Evolutionary conservation across 2,113 vertebrate species (phyloP), one percentile per base, ranked within the genome.

Genomic region (Limnothrissa miodon): DNA sequence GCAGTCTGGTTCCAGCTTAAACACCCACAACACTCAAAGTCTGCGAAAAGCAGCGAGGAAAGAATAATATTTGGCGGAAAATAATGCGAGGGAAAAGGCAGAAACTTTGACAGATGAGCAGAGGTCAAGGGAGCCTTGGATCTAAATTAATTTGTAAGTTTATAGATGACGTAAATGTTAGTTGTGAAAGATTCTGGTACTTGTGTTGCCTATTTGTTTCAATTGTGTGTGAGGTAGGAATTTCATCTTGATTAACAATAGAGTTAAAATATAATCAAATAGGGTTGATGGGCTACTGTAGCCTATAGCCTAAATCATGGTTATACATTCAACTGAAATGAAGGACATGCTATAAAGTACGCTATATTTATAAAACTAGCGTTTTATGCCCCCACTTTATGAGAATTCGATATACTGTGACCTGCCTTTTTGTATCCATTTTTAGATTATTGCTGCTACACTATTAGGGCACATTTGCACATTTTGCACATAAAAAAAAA

Each of bases 1-100:
- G 85, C 89, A 85, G 90, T 83, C 80, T 39, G 78, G 89, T 91
- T 94, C 87, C 89, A 92, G 88, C 87, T 91, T 80, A 89, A 86
- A 88, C 87, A n/a, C 80, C 84, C 88, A 84, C 89, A 83, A 88
- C 89, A 86, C 82, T 70, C 78, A 82, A 78, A 23, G 85, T 53
- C 86, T 82, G 78, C 86, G 78, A 80, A 45, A 87, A 90, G 88
- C 89, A 83, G 53, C 85, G 83, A 91, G 91, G 86, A 90, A 88
- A 94, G 91, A 91, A 89, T 88, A 91, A 92, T 88, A 85, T 80
- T 1, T 83, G 1, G 42, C 36, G 83, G 88, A 88, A 86, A 89
- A 90, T 89, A 90, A 90, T 79, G 88, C 86, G 70, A 79, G 83
- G 45, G 85, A 83, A 80, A 82, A 89, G 86, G 36, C 59, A 79